phyloP scores from a whole-genome alignment of 1,140 invertebrate genomes.

The Bemisia tabaci region DNA sequence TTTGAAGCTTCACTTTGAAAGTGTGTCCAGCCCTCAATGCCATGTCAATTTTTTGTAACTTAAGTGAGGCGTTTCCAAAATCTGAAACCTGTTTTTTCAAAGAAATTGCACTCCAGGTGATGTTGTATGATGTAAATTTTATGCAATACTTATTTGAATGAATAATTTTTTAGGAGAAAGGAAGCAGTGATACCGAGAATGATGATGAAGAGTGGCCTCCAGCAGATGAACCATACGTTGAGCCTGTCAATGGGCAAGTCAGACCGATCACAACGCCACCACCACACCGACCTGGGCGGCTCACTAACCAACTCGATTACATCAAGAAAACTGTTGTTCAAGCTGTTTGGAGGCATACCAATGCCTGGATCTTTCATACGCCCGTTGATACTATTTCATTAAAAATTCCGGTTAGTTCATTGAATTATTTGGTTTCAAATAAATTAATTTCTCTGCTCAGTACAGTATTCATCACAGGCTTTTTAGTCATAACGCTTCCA shows the following conservation, averaged over 20 bases:
- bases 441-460: too few relatives aligned
- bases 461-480: too few relatives aligned
- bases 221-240: slow-evolving; percentile 49
- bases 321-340: slow-evolving; percentile 90
- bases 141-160: not conserved
- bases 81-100: too few relatives aligned
- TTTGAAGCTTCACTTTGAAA: not conserved
- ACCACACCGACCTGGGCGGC: slow-evolving; percentile 58
- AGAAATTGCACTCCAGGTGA: not conserved
- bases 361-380: slow-evolving; percentile 95
- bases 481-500: too few relatives aligned
- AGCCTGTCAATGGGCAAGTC: slow-evolving; percentile 67
- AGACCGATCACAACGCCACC: slow-evolving; percentile 63
- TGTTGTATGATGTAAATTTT: not conserved
- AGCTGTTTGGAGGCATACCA: slow-evolving; percentile 93
- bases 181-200: not conserved
- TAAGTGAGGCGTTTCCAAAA: too few relatives aligned
- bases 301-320: slow-evolving; percentile 91
- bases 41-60: too few relatives aligned
- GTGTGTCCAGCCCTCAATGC: too few relatives aligned
- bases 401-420: slow-evolving; percentile 68
- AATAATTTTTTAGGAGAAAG: not conserved
- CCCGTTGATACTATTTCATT: slow-evolving; percentile 93
- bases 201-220: slow-evolving; percentile 42
- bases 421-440: too few relatives aligned